Conservation (phyloP, 2,113 vertebrate genomes). For the Pelecanus crispus region DNA sequence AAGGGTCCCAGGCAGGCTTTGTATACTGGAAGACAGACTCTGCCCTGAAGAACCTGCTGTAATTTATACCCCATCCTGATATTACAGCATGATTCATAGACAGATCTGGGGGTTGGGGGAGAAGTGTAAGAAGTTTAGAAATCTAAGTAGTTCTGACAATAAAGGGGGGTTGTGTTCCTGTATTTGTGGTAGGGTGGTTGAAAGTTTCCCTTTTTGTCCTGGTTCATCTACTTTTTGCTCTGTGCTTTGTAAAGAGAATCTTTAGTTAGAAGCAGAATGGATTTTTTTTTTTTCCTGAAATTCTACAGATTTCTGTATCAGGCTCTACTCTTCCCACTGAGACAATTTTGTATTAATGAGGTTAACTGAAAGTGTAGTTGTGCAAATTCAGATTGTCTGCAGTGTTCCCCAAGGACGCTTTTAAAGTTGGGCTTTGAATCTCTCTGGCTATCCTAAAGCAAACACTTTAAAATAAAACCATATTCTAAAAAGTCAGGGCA, state of each 20-base stretch:
- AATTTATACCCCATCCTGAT: background rate
- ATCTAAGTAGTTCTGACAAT: background rate
- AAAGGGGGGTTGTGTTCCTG: background rate
- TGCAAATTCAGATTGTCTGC: background rate
- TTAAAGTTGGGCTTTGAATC: background rate
- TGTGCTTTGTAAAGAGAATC: background rate
- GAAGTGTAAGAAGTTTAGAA: background rate
- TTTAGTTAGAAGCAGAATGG: background rate
- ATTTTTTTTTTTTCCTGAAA: background rate
- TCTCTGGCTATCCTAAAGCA: background rate
- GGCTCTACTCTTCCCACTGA: background rate
- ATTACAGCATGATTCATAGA: background rate
- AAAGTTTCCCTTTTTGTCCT: background rate
- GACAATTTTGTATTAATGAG: conserved; percentile 17
- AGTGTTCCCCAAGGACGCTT: background rate
- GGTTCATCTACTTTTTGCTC: background rate
- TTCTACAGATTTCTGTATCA: background rate
- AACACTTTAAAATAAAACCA: background rate
- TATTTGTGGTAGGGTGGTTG: background rate
- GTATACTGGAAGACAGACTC: background rate
- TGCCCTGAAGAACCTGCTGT: background rate
- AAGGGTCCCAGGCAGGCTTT: background rate
- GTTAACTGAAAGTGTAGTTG: conserved; percentile 2
- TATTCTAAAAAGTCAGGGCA: background rate
- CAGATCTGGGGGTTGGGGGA: too few species aligned